A percentile compares a stretch with the other conserved stretches of the same genome.
phyloP scores from a whole-genome alignment of 2,797 vertebrate genomes.

The Podargus strigoides region DNA sequence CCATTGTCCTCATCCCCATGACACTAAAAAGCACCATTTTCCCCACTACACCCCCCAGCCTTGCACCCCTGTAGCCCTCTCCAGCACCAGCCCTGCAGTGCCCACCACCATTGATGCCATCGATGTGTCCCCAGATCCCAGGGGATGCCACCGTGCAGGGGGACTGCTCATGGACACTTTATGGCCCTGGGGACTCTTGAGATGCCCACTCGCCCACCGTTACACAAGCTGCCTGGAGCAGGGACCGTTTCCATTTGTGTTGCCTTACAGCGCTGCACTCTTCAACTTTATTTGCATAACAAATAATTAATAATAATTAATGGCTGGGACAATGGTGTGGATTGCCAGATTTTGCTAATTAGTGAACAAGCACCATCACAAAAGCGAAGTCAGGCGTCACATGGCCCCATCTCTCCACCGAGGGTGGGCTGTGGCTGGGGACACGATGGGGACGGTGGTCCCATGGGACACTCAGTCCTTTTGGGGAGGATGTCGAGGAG shows the following conservation, averaged over 20 bases:
- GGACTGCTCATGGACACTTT: accelerated
- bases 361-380: background rate
- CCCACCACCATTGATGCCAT: accelerated
- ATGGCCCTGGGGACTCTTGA: background rate
- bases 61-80: background rate
- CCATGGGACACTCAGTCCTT: background rate
- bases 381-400: accelerated
- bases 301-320: conserved; percentile 65
- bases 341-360: conserved; percentile 44
- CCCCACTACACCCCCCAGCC: background rate
- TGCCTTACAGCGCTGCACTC: background rate
- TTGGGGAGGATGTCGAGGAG: too few relatives aligned
- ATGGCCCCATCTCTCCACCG: accelerated
- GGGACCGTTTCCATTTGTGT: background rate
- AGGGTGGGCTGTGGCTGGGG: background rate
- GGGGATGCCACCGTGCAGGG: background rate
- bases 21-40: background rate
- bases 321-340: background rate
- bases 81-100: background rate
- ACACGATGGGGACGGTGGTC: accelerated
- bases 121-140: background rate
- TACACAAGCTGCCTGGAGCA: background rate
- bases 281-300: conserved; percentile 37
- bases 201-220: accelerated
- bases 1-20: background rate